Conservation (phyloP, 2,888 invertebrate species). For the Drosophila borealis region DNA sequence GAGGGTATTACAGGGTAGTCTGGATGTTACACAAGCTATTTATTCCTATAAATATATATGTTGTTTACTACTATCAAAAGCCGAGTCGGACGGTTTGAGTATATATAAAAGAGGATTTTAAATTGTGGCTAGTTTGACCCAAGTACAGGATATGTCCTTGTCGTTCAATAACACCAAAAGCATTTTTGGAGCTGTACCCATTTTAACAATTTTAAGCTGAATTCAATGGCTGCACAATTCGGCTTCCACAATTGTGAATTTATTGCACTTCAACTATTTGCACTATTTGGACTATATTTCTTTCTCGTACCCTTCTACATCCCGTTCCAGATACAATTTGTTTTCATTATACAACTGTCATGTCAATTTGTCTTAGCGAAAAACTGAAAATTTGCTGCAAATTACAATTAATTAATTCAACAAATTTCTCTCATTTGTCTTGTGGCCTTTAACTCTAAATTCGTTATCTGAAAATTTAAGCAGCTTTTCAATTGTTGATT, state of each 20-base stretch:
- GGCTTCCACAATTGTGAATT: conserved; percentile 1
- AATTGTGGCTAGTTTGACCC: too few species aligned
- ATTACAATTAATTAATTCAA: conserved; percentile 53
- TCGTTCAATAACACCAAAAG: too few species aligned
- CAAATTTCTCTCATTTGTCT: conserved; percentile 35
- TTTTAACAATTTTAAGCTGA: neutral
- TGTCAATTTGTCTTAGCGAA: conserved; percentile 38
- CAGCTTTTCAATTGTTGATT: conserved; percentile 22
- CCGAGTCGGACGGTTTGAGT: too few species aligned
- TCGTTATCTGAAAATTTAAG: conserved; percentile 3
- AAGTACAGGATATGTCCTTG: too few species aligned
- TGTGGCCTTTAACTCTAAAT: conserved; percentile 5
- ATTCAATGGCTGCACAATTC: neutral
- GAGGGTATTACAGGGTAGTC: neutral
- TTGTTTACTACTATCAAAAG: too few species aligned
- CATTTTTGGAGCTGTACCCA: too few species aligned
- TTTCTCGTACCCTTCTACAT: neutral
- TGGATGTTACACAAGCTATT: too few species aligned
- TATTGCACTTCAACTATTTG: conserved; percentile 23
- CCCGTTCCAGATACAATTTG: conserved; percentile 18
- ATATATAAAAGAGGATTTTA: too few species aligned
- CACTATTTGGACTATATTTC: neutral
- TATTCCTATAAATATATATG: too few species aligned
- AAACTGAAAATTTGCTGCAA: conserved; percentile 48
- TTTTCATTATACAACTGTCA: conserved; percentile 43